Evolutionary conservation across 1,140 invertebrate species (phyloP).

Genomic region (Calliphora vicina): DNA sequence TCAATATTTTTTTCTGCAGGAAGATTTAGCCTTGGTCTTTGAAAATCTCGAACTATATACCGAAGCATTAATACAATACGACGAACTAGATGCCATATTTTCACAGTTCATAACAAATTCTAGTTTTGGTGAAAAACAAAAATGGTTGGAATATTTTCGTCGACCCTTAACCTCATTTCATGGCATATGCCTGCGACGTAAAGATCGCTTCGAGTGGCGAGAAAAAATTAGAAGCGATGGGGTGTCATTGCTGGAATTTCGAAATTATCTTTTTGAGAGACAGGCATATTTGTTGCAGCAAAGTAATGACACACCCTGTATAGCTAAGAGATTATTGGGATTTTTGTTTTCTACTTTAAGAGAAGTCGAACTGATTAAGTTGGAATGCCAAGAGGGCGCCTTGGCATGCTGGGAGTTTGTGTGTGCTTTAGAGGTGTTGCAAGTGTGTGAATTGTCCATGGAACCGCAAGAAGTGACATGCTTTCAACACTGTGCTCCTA

Average conservation of each 20-base stretch:
- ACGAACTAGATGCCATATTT: constrained; percentile 96
- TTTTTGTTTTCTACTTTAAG: constrained; percentile 60
- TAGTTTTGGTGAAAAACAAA: constrained; percentile 81
- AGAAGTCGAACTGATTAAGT: constrained; percentile 57
- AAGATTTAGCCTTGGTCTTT: constrained; percentile 93
- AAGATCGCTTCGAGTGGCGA: constrained; percentile 74
- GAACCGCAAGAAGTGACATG: constrained; percentile 71
- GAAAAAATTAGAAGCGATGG: constrained; percentile 74
- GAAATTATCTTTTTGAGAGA: constrained; percentile 93
- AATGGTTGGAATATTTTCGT: constrained; percentile 82
- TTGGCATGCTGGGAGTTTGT: constrained; percentile 93
- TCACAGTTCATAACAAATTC: constrained; percentile 96
- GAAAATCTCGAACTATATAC: constrained; percentile 94
- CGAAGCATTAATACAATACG: constrained; percentile 95
- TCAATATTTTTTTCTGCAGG: constrained; percentile 92
- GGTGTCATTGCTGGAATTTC: constrained; percentile 85
- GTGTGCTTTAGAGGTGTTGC: constrained; percentile 87
- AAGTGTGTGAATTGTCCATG: constrained; percentile 77
- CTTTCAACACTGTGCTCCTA: constrained; percentile 85
- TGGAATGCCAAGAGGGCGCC: constrained; percentile 77
- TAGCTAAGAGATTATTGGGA: constrained; percentile 54
- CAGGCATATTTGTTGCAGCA: constrained; percentile 73
- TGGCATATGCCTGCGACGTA: constrained; percentile 77
- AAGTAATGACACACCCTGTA: constrained; percentile 57
- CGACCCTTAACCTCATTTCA: constrained; percentile 81